Conservation (phyloP, 2,888 invertebrate species). For the Trypoxylon attenuatum region DNA sequence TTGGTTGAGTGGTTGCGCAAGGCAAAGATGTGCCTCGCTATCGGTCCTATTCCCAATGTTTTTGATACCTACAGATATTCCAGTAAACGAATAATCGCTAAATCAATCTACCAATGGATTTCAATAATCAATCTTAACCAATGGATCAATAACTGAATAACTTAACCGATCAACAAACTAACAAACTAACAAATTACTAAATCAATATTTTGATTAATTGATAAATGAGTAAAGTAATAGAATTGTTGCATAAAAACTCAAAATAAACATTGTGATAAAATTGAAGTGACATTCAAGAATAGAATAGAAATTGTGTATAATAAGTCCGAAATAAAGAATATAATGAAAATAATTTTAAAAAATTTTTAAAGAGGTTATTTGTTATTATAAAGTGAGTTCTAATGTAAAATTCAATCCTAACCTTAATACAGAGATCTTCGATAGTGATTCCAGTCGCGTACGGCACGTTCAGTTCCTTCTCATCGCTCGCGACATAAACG, state of each 20-base stretch:
- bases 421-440: constrained; percentile 71
- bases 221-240: no score
- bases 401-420: constrained; percentile 30
- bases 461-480: constrained; percentile 61
- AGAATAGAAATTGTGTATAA: neutral
- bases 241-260: no score
- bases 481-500: constrained; percentile 62
- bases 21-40: constrained; percentile 86
- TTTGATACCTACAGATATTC: constrained; percentile 85
- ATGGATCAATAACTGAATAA: no score
- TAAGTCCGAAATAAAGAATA: neutral
- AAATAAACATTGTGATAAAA: no score
- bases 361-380: constrained; percentile 3
- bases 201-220: no score
- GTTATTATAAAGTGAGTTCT: neutral
- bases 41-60: constrained; percentile 83
- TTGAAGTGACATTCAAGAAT: neutral
- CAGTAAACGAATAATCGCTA: no score
- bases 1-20: constrained; percentile 80
- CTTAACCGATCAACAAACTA: no score
- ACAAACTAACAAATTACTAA: no score
- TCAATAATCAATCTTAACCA: no score
- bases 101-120: no score
- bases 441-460: constrained; percentile 58
- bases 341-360: neutral